Conservation (phyloP, 1,140 invertebrate species). For the Potamilus streckersoni region DNA sequence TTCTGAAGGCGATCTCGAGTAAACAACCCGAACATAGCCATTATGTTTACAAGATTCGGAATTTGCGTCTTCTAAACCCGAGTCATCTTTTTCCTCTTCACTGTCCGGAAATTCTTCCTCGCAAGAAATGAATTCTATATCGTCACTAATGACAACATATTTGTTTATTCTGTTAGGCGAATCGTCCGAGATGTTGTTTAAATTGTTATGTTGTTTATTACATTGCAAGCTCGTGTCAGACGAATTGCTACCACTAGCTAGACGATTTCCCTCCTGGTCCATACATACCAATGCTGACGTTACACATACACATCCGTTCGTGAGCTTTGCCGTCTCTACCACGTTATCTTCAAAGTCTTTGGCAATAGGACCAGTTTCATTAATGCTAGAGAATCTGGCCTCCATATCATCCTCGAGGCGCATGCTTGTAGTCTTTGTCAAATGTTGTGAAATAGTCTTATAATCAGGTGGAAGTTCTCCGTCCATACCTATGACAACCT, state of each 20-base stretch:
- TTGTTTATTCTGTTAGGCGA: no score
- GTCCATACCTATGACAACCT: constrained; percentile 25
- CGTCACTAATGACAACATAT: no score
- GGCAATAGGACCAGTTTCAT: constrained; percentile 1
- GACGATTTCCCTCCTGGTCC: background rate
- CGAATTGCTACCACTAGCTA: background rate
- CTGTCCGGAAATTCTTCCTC: background rate
- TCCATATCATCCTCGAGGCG: no score
- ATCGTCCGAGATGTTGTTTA: background rate
- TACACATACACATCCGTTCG: background rate
- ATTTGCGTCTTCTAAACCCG: background rate
- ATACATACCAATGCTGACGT: background rate
- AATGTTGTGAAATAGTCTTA: background rate
- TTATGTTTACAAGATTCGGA: constrained; percentile 1
- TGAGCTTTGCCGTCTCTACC: background rate
- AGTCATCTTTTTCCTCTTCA: constrained; percentile 4
- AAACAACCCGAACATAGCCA: constrained; percentile 11
- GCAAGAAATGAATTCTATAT: background rate
- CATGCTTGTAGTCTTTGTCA: no score
- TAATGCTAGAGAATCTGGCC: background rate
- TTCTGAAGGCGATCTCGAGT: constrained; percentile 12
- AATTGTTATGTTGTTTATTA: constrained; percentile 18
- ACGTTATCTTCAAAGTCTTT: constrained; percentile 7
- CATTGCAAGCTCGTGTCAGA: constrained; percentile 11
- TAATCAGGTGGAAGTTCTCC: constrained; percentile 19